These are phyloP conservation scores for Eudemis profundana DNA, from an alignment of 2,888 invertebrate genomes.

Conservation along the genomic window DNA sequence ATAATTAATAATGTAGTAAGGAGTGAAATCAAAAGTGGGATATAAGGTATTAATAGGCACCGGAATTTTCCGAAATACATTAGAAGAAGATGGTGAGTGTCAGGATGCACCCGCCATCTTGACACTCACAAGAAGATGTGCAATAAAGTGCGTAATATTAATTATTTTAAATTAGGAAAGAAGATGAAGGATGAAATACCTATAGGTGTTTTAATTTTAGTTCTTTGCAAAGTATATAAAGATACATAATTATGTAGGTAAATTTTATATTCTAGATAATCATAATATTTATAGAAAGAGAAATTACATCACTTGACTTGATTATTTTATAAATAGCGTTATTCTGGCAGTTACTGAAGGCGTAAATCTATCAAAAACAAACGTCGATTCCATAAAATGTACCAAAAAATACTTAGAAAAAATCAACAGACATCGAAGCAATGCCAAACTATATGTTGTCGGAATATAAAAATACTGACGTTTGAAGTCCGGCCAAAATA, in stretches of 20 bases:
- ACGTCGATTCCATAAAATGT: slow-evolving; percentile 44
- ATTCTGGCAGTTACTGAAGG: slow-evolving; percentile 1
- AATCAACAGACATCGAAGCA: slow-evolving; percentile 48
- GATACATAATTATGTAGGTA: background rate
- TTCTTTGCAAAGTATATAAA: background rate
- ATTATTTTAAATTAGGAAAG: slow-evolving; percentile 1
- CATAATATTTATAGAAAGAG: background rate
- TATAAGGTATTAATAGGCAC: too few species aligned
- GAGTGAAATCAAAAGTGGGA: too few species aligned
- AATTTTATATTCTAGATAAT: background rate
- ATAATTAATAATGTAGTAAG: too few species aligned
- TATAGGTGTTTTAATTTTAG: too few species aligned
- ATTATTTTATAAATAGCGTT: background rate
- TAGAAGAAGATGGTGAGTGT: too few species aligned
- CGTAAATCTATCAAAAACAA: slow-evolving; percentile 37
- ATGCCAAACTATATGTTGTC: slow-evolving; percentile 53
- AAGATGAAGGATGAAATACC: background rate
- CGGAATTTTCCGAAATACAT: too few species aligned
- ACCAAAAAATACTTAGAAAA: slow-evolving; percentile 51
- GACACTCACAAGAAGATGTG: too few species aligned
- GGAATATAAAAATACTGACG: slow-evolving; percentile 70
- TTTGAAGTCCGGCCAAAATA: slow-evolving; percentile 75
- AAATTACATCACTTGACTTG: background rate
- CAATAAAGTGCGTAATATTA: slow-evolving; percentile 7
- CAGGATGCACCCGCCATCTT: too few species aligned